Conservation (phyloP, 1,140 invertebrate species). For the Heliconius nattereri region DNA sequence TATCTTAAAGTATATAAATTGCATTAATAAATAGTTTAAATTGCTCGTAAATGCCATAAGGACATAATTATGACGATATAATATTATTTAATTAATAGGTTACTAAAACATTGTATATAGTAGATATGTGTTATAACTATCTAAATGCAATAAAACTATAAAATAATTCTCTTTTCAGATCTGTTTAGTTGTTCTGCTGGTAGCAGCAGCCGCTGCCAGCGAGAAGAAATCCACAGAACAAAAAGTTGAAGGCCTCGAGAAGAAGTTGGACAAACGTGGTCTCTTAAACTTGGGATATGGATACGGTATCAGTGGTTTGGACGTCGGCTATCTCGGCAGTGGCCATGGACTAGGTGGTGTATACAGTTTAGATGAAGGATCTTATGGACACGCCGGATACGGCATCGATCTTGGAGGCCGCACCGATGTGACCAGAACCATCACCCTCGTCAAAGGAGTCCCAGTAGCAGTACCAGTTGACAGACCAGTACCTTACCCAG, state of each 20-base stretch:
- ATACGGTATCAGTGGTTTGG: conserved; percentile 82
- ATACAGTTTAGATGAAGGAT: conserved; percentile 80
- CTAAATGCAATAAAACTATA: background rate
- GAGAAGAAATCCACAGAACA: conserved; percentile 84
- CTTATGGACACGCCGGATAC: conserved; percentile 64
- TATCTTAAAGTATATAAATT: background rate
- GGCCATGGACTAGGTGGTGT: conserved; percentile 84
- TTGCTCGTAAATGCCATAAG: background rate
- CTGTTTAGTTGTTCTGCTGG: conserved; percentile 86
- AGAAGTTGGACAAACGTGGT: conserved; percentile 83
- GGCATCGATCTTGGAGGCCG: conserved; percentile 79
- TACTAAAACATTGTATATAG: background rate
- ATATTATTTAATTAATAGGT: background rate
- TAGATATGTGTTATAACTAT: background rate
- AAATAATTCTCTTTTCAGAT: conserved; percentile 82
- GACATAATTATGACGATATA: background rate
- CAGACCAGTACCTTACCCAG: conserved; percentile 84
- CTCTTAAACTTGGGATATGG: conserved; percentile 83
- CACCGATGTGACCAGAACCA: conserved; percentile 85
- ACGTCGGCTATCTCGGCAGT: conserved; percentile 86
- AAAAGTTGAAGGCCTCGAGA: conserved; percentile 82
- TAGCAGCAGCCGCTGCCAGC: conserved; percentile 84
- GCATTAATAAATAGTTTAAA: background rate
- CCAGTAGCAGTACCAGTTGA: conserved; percentile 85
- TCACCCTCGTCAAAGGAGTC: conserved; percentile 87